Conservation (phyloP, 2,888 invertebrate genomes). For the Xylota sylvarum region DNA sequence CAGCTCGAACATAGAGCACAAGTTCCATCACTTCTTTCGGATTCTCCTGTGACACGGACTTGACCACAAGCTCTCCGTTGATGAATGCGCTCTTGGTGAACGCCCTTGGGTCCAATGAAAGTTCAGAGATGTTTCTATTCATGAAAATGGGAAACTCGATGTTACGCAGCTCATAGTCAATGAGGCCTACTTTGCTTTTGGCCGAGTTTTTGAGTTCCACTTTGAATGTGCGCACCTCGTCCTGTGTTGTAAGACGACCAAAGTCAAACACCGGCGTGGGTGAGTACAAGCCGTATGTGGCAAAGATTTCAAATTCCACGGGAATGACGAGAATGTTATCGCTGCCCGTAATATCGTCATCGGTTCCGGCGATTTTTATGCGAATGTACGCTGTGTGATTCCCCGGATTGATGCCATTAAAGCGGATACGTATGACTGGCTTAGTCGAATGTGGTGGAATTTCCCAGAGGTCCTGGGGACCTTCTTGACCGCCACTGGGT, state of each 20-base stretch:
- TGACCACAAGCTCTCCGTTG: slow-evolving; percentile 80
- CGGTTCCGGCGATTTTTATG: slow-evolving; percentile 82
- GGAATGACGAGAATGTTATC: slow-evolving; percentile 89
- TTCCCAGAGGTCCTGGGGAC: slow-evolving; percentile 94
- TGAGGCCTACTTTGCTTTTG: slow-evolving; percentile 77
- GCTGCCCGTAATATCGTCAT: slow-evolving; percentile 65
- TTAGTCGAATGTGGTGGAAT: slow-evolving; percentile 95
- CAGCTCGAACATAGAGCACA: slow-evolving; percentile 81
- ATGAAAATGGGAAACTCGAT: slow-evolving; percentile 74
- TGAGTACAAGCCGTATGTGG: slow-evolving; percentile 90
- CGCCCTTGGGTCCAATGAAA: slow-evolving; percentile 81
- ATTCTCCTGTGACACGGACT: slow-evolving; percentile 66
- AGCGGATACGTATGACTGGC: slow-evolving; percentile 94
- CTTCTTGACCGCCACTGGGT: slow-evolving; percentile 91
- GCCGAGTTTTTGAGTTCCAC: slow-evolving; percentile 81
- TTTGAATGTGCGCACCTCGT: slow-evolving; percentile 87
- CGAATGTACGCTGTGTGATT: slow-evolving; percentile 95
- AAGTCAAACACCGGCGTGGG: slow-evolving; percentile 92
- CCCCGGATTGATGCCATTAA: slow-evolving; percentile 90
- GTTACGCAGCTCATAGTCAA: slow-evolving; percentile 77
- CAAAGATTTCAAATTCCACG: slow-evolving; percentile 92
- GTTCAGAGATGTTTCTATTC: slow-evolving; percentile 79
- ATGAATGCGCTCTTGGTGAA: slow-evolving; percentile 79
- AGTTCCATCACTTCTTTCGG: slow-evolving; percentile 77
- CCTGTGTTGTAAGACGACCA: slow-evolving; percentile 91